Conservation (phyloP, 1,140 invertebrate species). For the Temnothorax longispinosus region DNA sequence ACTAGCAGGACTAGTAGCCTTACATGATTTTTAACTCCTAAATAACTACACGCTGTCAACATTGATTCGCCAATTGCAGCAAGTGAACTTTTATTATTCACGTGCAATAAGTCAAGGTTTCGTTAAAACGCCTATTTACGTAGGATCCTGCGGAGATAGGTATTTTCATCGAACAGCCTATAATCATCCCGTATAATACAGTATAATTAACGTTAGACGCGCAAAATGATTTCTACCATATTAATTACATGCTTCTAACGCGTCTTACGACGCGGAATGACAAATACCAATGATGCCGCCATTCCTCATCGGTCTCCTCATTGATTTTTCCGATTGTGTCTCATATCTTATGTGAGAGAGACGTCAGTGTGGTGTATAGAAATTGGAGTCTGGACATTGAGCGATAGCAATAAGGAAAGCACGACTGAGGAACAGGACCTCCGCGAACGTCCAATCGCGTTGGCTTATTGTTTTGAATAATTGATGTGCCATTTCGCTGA, state of each 20-base stretch:
- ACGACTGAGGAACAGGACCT: background rate
- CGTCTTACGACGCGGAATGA: constrained; percentile 19
- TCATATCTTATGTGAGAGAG: constrained; percentile 20
- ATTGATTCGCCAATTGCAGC: background rate
- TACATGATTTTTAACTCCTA: background rate
- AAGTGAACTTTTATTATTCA: background rate
- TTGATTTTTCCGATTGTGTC: background rate
- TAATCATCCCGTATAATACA: constrained; percentile 21
- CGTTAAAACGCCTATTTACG: background rate
- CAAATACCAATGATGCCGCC: constrained; percentile 26
- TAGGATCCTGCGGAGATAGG: background rate
- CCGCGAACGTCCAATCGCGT: constrained; percentile 26
- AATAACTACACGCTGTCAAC: background rate
- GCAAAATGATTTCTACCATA: constrained; percentile 29
- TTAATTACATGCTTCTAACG: constrained; percentile 34
- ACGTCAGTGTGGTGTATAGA: constrained; percentile 5
- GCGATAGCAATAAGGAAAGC: constrained; percentile 63
- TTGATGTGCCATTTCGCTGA: constrained; percentile 68
- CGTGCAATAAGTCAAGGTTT: constrained; percentile 5
- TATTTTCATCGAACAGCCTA: constrained; percentile 22
- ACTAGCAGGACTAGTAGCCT: background rate
- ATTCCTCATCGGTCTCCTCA: background rate
- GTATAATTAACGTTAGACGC: constrained; percentile 4
- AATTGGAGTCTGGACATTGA: constrained; percentile 48
- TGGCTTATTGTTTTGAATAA: constrained; percentile 80